Evolutionary conservation across 2,113 vertebrate genomes (phyloP).

Genomic region (Chloropsis cyanopogon): DNA sequence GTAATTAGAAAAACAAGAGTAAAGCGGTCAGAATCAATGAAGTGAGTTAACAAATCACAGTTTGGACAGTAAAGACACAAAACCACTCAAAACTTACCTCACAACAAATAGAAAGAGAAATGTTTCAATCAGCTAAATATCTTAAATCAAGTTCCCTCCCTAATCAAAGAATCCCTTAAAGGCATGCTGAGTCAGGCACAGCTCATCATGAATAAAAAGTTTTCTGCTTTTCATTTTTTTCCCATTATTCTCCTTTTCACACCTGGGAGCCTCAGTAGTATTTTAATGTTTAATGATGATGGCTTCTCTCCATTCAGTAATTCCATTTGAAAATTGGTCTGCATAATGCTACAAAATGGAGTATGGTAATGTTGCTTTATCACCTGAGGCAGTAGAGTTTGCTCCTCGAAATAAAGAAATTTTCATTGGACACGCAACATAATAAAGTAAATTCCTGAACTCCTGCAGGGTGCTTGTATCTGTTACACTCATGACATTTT

Average conservation of each 20-base stretch:
- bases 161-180: neutral
- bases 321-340: neutral
- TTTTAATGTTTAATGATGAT: neutral
- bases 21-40: neutral
- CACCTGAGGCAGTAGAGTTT: neutral
- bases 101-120: neutral
- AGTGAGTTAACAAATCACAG: neutral
- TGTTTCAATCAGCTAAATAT: neutral
- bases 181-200: neutral
- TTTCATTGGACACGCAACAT: neutral
- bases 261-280: neutral
- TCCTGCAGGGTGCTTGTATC: neutral
- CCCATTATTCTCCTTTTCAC: neutral
- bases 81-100: neutral
- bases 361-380: neutral
- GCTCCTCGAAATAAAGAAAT: constrained; percentile 5
- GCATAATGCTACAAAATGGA: neutral
- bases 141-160: neutral
- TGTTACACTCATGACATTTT: neutral
- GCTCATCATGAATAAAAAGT: neutral
- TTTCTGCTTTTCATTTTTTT: neutral
- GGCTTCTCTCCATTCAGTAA: neutral
- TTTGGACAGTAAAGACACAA: neutral
- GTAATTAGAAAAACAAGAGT: neutral
- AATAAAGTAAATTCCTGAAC: neutral